phyloP scores from a whole-genome alignment of 2,888 invertebrate species.

The Hartigia nigra region DNA sequence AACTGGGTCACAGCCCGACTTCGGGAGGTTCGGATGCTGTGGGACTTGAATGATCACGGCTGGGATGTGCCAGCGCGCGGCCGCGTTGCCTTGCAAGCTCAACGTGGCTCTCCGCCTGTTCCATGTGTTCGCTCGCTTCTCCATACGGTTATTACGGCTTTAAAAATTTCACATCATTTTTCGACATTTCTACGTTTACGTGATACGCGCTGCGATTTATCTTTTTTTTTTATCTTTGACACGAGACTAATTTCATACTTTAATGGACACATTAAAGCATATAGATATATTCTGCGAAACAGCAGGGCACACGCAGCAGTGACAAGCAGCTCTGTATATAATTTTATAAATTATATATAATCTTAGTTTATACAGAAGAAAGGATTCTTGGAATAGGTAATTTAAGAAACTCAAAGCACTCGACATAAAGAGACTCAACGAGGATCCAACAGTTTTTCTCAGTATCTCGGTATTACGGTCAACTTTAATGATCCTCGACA shows the following conservation, averaged over 20 bases:
- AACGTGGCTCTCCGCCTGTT: background rate
- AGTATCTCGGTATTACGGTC: no score
- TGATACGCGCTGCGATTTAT: background rate
- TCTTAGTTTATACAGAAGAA: background rate
- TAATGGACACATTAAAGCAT: background rate
- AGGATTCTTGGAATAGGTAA: background rate
- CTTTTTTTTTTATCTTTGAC: background rate
- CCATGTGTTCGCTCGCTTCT: background rate
- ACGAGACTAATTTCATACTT: background rate
- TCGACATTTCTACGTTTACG: background rate
- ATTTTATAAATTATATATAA: background rate
- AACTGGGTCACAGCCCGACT: slow-evolving; percentile 31
- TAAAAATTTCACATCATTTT: background rate
- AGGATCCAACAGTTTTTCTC: background rate
- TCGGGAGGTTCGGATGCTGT: slow-evolving; percentile 9
- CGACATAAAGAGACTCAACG: background rate
- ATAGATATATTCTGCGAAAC: background rate
- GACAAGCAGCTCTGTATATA: background rate
- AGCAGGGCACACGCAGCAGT: background rate
- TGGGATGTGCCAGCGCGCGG: slow-evolving; percentile 17
- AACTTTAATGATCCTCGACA: background rate
- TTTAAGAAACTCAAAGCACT: background rate
- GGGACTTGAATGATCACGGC: background rate
- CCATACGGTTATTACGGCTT: background rate
- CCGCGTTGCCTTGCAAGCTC: slow-evolving; percentile 23